Evolutionary conservation across 2,888 invertebrate species (phyloP).

Genomic region (Limnephilus rhombicus): DNA sequence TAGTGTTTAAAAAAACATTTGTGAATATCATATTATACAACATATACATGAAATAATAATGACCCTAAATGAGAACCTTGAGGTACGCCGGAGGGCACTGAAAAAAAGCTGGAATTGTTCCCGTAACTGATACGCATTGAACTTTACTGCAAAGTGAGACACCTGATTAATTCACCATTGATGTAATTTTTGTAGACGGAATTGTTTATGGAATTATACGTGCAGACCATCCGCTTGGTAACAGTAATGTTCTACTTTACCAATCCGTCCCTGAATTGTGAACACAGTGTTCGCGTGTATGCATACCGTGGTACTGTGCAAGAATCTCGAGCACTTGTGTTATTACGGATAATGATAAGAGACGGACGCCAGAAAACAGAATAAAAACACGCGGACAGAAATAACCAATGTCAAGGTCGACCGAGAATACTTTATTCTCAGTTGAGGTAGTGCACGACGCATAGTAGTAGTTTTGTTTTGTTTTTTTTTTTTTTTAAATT

Average conservation of each 20-base stretch:
- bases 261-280: neutral
- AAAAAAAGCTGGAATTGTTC: no score
- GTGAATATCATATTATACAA: no score
- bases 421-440: slow-evolving; percentile 33
- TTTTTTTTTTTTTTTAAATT: neutral
- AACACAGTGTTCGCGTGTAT: neutral
- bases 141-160: no score
- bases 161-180: no score
- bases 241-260: neutral
- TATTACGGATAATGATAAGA: neutral
- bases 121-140: no score
- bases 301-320: neutral
- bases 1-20: no score
- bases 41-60: no score
- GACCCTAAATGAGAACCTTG: no score
- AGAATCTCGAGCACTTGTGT: neutral
- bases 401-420: slow-evolving; percentile 34
- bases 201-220: no score
- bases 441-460: slow-evolving; percentile 35
- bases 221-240: no score
- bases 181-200: no score
- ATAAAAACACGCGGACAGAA: slow-evolving; percentile 11
- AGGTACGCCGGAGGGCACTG: no score
- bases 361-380: slow-evolving; percentile 1
- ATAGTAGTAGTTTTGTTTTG: neutral